Base-by-base conservation (phyloP, 1,140 invertebrate species). In the Tetragnatha versicolor region DNA sequence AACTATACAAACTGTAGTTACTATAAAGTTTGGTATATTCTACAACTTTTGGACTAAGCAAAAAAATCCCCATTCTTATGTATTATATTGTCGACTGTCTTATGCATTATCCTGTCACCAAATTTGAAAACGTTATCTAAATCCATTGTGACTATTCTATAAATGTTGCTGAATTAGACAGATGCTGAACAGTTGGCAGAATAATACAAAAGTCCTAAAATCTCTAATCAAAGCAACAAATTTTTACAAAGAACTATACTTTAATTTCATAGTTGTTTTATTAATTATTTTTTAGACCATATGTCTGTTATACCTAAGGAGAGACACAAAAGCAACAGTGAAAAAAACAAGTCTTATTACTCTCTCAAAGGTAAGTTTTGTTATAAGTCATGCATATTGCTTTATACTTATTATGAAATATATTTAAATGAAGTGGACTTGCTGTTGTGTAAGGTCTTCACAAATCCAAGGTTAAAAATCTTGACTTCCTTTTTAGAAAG, bases 321-420 rank as follows among this genome's bases (percentile, higher is more conserved):
- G 33, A 17, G 42, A 47, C 37, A 58, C 51, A 25, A 31, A 10
- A 22, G 72, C 72, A 6, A 58, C 61, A 17, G 22, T 75, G n/a
- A 75, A 75, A 47, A 75, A 75, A 37, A n/a, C 55, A 47, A 49
- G 39, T 17, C 12, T 75, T 17, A 9, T 75, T 7, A 75, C 72
- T 17, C 4, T 75, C 5, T 75, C 72, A 35, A 75, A 63, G 53
- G 72, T 75, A 49, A 31, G 29, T 49, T 47, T 51, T 42, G 6
- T 66, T 49, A 0, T n/a, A 37, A 29, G 4, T 58, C 33, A 27
- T 29, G 0, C 3, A 39, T 39, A 2, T 1, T 42, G 42, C 25
- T 12, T n/a, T 25, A 27, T 12, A n/a, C 25, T 27, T 20, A 22
- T 55, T 25, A 2, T 20, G 17, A 2, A 2, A 2, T 55, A 20